Conservation (phyloP, 2,113 vertebrate species). For the Charina bottae region DNA sequence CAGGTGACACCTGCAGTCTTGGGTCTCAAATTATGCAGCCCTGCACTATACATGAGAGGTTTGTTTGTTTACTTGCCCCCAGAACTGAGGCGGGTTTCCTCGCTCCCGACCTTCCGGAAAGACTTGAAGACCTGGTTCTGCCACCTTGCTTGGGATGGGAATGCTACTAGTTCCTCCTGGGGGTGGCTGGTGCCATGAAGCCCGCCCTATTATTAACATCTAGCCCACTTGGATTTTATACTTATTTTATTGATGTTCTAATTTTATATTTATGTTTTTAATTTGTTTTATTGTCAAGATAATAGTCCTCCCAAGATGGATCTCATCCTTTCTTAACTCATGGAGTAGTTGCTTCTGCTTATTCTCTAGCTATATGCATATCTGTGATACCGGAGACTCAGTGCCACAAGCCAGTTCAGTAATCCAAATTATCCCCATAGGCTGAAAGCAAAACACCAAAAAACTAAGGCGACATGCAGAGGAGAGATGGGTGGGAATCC, state of each 20-base stretch:
- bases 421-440: conserved; percentile 67
- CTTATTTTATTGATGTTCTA: no score
- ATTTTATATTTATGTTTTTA: no score
- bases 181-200: no score
- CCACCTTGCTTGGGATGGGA: no score
- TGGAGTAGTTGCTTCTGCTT: conserved; percentile 55
- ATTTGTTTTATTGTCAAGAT: no score
- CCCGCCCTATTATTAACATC: no score
- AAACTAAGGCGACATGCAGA: conserved; percentile 27
- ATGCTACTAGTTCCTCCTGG: no score
- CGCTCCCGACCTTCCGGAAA: no score
- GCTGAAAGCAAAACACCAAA: conserved; percentile 54
- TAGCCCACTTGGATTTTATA: no score
- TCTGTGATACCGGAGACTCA: conserved; percentile 69
- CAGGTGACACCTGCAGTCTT: neutral
- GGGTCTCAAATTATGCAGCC: neutral
- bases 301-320: conserved; percentile 71
- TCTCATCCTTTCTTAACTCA: conserved; percentile 71
- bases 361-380: conserved; percentile 66
- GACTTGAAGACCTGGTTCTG: no score
- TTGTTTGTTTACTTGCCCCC: no score
- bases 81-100: no score
- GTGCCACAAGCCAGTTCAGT: conserved; percentile 46
- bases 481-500: conserved; percentile 53
- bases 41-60: neutral